Evolutionary conservation across 1,140 invertebrate genomes (phyloP), one percentile per base, ranked within the genome.

Genomic region (Phocides pigmalion): DNA sequence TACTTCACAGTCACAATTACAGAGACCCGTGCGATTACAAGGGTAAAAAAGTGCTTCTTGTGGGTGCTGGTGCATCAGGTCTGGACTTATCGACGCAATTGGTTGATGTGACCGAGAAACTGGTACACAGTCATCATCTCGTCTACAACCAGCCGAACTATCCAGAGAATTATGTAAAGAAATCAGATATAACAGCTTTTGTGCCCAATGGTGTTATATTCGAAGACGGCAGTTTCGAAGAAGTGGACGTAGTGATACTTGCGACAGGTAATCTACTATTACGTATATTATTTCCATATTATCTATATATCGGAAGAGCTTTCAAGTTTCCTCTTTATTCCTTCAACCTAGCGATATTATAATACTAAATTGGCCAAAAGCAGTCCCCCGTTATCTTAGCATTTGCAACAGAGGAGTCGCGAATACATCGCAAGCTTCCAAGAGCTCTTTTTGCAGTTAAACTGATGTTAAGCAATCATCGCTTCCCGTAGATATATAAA

Each of bases 11-110:
- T 73, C 97, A 97, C 72, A 94, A 97, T 81, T 99, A 98, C 84
- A 93, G 97, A 76, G 90, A 90, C 1, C 94, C 96, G 0, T 93
- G 95, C n/a, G 47, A 76, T 0, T 98, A 95, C 76, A 76, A 81
- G 54, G 93, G 90, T 59, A 93, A 95, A 66, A 92, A 72, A n/a
- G 96, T 98, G 0, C 85, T 97, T 0, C 92, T 98, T 11, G 89
- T 98, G 15, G 98, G 98, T 8, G 96, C 96, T 44, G 97, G 97
- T 11, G 95, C 97, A 20, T 98, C 97, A 11, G 97, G 97, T 0
- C 89, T 95, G 78, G 97, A 98, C 81, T 93, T 98, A 17, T 93
- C 95, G 0, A 87, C 96, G 15, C 97, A 97, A 67, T 92, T 98
- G 62, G 93, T 95, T 2, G 90, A 90, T 53, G 88, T 93, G n/a